Evolutionary conservation across 2,888 invertebrate species (phyloP).

Genomic region (Orthosia cruda): DNA sequence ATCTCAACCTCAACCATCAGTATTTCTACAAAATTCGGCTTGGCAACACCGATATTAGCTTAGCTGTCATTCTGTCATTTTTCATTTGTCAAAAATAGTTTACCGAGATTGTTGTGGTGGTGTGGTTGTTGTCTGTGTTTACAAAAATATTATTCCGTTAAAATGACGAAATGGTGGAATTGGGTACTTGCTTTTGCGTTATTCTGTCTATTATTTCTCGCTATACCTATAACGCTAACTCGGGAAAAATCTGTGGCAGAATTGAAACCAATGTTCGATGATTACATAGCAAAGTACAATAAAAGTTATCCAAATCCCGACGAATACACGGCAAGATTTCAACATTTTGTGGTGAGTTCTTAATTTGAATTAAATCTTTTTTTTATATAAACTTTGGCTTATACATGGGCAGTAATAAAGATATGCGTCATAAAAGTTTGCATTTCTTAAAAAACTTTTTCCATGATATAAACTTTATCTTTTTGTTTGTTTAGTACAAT

Average conservation of each 20-base stretch:
- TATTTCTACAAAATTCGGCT: not conserved
- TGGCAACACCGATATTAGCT: conserved; percentile 20
- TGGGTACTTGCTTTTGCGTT: conserved; percentile 82
- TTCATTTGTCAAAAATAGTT: conserved; percentile 52
- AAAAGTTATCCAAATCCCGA: conserved; percentile 89
- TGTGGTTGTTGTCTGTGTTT: conserved; percentile 52
- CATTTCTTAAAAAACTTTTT: not conserved
- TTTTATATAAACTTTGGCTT: not conserved
- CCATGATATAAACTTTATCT: conserved; percentile 15
- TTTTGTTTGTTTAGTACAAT: conserved; percentile 38
- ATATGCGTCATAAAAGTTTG: conserved; percentile 6
- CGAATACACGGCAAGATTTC: conserved; percentile 89
- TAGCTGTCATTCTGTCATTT: no score
- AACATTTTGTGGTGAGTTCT: conserved; percentile 90
- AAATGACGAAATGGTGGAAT: conserved; percentile 89
- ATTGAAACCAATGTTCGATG: conserved; percentile 85
- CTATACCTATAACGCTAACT: conserved; percentile 80
- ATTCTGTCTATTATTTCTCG: conserved; percentile 84
- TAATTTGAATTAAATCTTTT: not conserved
- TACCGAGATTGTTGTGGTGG: conserved; percentile 12
- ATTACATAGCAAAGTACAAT: conserved; percentile 90
- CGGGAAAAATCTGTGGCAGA: conserved; percentile 73
- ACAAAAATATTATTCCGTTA: conserved; percentile 45
- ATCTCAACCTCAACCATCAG: no score
- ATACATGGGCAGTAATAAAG: not conserved